Conservation (phyloP, 2,797 vertebrate species). For the Balearica regulorum region DNA sequence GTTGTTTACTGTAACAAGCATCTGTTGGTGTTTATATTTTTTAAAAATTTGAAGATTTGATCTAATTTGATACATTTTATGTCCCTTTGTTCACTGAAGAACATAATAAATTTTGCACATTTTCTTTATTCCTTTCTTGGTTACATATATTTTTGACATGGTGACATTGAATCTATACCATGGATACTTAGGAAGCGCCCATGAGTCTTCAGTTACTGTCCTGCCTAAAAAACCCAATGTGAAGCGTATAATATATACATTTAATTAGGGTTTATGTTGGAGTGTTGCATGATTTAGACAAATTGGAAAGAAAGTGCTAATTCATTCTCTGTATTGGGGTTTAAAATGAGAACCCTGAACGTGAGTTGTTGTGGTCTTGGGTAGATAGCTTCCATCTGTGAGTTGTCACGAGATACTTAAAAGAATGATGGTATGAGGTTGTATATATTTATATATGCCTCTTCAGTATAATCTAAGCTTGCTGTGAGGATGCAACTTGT, state of each 20-base stretch:
- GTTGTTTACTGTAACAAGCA: not conserved
- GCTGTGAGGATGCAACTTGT: not conserved
- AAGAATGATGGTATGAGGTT: not conserved
- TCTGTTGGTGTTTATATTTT: not conserved
- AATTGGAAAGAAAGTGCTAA: not conserved
- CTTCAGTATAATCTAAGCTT: not conserved
- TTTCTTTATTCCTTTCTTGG: not conserved
- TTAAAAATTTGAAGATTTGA: not conserved
- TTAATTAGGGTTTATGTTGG: not conserved
- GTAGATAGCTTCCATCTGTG: not conserved
- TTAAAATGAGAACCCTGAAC: not conserved
- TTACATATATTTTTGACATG: not conserved
- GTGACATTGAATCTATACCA: not conserved
- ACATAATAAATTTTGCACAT: conserved; percentile 37
- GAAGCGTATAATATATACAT: not conserved
- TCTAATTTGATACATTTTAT: not conserved
- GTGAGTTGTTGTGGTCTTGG: not conserved
- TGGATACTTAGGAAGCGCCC: not conserved
- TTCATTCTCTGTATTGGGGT: not conserved
- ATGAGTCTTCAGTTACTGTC: not conserved
- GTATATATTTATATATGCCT: not conserved
- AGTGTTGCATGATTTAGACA: not conserved
- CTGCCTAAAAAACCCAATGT: not conserved
- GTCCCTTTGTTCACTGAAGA: not conserved
- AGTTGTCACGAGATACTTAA: not conserved